Base-by-base conservation (phyloP, 2,888 invertebrate species). In the Dermolepida albohirtum region DNA sequence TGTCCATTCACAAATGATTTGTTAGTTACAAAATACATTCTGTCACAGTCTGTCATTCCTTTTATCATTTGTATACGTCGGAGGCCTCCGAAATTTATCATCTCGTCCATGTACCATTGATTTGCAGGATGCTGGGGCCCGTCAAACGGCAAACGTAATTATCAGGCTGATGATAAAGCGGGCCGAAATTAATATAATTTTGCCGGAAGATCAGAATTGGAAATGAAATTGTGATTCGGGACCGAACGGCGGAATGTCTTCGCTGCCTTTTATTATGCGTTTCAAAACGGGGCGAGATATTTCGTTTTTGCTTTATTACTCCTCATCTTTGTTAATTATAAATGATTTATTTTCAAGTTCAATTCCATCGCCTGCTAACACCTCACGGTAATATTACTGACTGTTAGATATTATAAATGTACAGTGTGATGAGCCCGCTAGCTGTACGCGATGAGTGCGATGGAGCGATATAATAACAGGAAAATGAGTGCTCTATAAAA, bases 171-270 rank as follows among this genome's bases (percentile, higher is more conserved):
- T 51, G 51, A 51, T 34, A 51, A 51, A 51, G 29, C 51, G 51
- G 51, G 27, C 27, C 14, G n/a, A 51, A 51, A 51, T 51, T 51
- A 51, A 51, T 51, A 51, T 51, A 51, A 51, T 51, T 51, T 51
- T 12, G 29, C 27, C 51, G 51, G 51, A 34, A 34, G 51, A 51
- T 51, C 8, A 29, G 51, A 29, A 51, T 51, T 51, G 51, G 51
- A 51, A 51, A 51, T 29, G 14, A 51, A 51, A 51, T 51, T 51
- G 51, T 51, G 29, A 51, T 51, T 51, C 29, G n/a, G 51, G 11
- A 11, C 8, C 29, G 29, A 12, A 6, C 29, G n/a, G 51, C 34
- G 34, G 34, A 10, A 34, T 10, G 34, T 34, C 34, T 34, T 5
- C 34, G 34, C 34, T 34, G 10, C 8, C 34, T 34, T 34, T 34